phyloP scores from a whole-genome alignment of 2,888 invertebrate species.

The Eupeodes latifasciatus region DNA sequence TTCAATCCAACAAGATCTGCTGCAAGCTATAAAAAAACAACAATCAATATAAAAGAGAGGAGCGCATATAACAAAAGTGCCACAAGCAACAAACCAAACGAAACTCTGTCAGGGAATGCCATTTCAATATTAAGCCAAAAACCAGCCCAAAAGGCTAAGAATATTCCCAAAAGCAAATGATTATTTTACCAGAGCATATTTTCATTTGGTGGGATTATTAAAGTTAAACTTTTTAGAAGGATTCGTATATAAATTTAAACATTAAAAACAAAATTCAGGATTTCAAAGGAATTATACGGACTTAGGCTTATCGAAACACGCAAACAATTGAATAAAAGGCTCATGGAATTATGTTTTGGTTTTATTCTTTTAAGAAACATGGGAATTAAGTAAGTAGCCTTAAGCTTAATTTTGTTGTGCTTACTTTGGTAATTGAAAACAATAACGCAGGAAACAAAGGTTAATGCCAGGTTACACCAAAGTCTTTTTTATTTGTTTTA shows the following conservation, averaged over 20 bases:
- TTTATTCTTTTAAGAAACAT: background rate
- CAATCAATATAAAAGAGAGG: background rate
- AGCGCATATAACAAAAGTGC: background rate
- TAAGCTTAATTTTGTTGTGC: background rate
- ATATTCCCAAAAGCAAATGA: background rate
- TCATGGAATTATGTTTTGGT: background rate
- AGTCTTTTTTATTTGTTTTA: too few species aligned
- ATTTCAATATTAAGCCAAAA: conserved; percentile 11
- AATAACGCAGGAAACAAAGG: background rate
- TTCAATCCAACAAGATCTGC: background rate
- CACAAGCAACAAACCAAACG: background rate
- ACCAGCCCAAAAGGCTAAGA: conserved; percentile 1
- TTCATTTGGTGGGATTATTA: background rate
- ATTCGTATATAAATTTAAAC: background rate
- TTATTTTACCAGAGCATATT: background rate
- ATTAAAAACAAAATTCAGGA: too few species aligned
- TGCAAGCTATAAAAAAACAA: background rate
- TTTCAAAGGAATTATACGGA: background rate
- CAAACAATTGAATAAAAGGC: conserved; percentile 17
- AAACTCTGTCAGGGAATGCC: conserved; percentile 2
- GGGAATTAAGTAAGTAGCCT: background rate
- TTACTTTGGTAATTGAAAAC: background rate
- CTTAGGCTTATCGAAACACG: background rate
- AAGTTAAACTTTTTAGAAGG: conserved; percentile 8
- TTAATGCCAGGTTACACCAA: background rate